Evolutionary conservation across 2,888 invertebrate species (phyloP), one percentile per base, ranked within the genome.

Genomic region (Nomada flava): DNA sequence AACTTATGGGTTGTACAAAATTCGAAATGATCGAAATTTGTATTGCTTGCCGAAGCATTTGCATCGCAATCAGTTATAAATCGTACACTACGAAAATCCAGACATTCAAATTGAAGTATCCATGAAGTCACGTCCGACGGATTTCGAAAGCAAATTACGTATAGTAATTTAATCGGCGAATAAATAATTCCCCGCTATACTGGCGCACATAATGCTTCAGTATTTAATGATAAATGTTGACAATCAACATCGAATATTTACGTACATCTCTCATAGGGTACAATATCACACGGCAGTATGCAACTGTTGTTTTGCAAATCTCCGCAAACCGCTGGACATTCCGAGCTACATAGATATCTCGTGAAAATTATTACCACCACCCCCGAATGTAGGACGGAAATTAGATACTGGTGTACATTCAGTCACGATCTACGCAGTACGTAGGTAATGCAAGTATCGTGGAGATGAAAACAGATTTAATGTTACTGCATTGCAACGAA

Each of bases 271-370:
- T 50, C 47, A 36, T 23, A 62, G 53, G 47, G 23, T 59, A 76
- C 42, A 73, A 63, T 68, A 70, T 77, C 63, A 65, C 36, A 50
- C 36, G 11, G 42, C 44, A 26, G 55, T 15, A 47, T 69, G 69
- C 80, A 84, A 88, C 83, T 79, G 88, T 81, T 86, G 75, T 85
- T 88, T 86, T 78, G 78, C 70, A 81, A 86, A 88, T 80, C 71
- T 79, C 77, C 52, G 64, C 73, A 82, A 72, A 77, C 81, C 75
- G 75, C 74, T 77, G 80, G 73, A 74, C 80, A 72, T 68, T 72
- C 65, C 70, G 74, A 50, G 50, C 36, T 80, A 83, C 81, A 68
- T 53, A 76, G 82, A 79, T 85, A 85, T 85, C 62, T 47, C 57
- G 73, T 50, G 68, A 73, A 85, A 88, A 81, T 88, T 86, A 88